Evolutionary conservation across 2,797 vertebrate species (phyloP), one percentile per base, ranked within the genome.

Genomic region (Kryptopterus vitreolus): DNA sequence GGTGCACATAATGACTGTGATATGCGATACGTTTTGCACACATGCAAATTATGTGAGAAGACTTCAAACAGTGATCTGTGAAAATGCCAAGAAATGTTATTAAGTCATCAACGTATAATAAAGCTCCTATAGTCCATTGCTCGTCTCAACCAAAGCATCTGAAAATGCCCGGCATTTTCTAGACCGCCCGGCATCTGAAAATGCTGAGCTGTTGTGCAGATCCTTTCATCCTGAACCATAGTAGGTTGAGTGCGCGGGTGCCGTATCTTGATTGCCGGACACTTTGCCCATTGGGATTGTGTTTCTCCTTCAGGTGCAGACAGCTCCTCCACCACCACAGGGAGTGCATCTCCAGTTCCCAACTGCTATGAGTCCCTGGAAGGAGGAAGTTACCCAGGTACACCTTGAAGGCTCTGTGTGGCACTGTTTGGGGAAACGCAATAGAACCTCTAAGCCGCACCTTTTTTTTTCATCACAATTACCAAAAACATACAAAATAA

Each of bases 311-410:
- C 85, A 99, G 97, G 96, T 61, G 93, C 95, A 48, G 97, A 98
- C 87, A 96, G 95, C 20, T 98, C 97, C 2, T 98, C 98, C 57
- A 96, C 96, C 73, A 95, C 95, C 11, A 97, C 96, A 33, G 97
- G 95, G 89, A 98, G 95, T 68, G 96, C 96, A 7, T 98, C 97
- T 74, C 96, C 97, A 2, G 90, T 96, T 87, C 94, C 94, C 85
- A 96, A 95, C 92, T 97, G 94, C 88, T 99, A 96, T 0, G 97
- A 98, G 81, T 95, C 94, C 63, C 89, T 99, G 38, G 98, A 99
- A 91, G 98, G 96, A 35, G 95, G 96, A 86, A 93, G 90, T 86
- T 98, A 94, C 88, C 91, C 95, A 91, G 96, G 97, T 98, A 87
- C 85, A 38, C 35, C 50, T 31, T 20, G 50, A 43, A 43, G 7